Conservation (phyloP, 2,797 vertebrate species). For the Stomatorhinus walkeri region DNA sequence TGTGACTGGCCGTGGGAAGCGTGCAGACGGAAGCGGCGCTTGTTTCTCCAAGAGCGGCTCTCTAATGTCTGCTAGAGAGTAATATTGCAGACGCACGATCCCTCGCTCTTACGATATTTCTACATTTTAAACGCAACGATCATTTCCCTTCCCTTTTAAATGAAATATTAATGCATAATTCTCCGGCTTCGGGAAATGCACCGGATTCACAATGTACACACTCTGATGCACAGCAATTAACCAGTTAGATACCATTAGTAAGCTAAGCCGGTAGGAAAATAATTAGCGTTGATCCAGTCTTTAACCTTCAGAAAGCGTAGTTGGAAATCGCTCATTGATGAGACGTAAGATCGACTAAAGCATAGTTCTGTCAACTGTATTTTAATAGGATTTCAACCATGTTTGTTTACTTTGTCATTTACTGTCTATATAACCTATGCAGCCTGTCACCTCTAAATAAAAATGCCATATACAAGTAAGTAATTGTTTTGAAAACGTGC, state of each 20-base stretch:
- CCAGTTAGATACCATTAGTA: neutral
- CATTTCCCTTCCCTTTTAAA: neutral
- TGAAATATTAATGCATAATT: constrained; percentile 11
- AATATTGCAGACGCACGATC: neutral
- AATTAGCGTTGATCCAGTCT: neutral
- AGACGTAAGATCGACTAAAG: neutral
- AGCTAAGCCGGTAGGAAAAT: neutral
- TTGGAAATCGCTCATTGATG: neutral
- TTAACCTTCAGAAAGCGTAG: neutral
- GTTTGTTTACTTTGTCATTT: neutral
- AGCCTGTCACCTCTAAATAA: neutral
- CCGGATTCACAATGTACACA: neutral
- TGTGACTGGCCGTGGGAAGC: neutral
- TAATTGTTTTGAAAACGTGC: neutral
- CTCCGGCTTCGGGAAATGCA: neutral
- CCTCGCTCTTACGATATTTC: neutral
- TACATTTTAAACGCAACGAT: neutral
- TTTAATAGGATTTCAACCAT: neutral
- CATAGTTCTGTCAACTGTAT: constrained; percentile 5
- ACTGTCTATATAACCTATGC: neutral
- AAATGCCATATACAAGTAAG: neutral
- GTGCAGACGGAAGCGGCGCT: neutral
- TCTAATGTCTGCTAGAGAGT: neutral
- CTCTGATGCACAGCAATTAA: neutral
- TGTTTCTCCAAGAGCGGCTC: neutral